phyloP scores from a whole-genome alignment of 2,888 invertebrate genomes.

The Meiosimyza platycephala region DNA sequence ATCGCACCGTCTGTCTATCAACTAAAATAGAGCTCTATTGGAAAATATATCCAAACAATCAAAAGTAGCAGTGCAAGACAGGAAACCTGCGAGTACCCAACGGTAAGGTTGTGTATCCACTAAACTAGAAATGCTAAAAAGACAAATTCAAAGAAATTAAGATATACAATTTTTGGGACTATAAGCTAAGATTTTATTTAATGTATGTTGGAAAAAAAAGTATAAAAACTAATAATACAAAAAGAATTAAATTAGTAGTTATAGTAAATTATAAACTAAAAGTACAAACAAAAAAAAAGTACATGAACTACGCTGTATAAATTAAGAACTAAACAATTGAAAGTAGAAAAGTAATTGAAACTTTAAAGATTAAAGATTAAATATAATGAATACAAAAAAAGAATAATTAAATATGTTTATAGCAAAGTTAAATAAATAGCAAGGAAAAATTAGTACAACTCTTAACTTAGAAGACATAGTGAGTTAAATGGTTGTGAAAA shows the following conservation, averaged over 20 bases:
- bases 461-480: too few species aligned
- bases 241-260: constrained; percentile 7
- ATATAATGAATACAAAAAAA: background rate
- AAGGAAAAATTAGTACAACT: too few species aligned
- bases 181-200: constrained; percentile 15
- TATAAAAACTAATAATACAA: constrained; percentile 11
- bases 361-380: background rate
- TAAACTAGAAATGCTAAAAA: too few species aligned
- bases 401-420: background rate
- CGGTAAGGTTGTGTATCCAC: too few species aligned
- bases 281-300: background rate
- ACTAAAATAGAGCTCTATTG: too few species aligned
- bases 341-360: constrained; percentile 9
- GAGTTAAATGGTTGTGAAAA: too few species aligned
- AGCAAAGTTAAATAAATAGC: too few species aligned
- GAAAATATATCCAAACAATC: too few species aligned
- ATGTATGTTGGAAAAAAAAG: constrained; percentile 9
- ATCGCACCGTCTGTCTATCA: too few species aligned
- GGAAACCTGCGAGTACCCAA: too few species aligned
- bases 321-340: background rate
- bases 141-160: constrained; percentile 10
- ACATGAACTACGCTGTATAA: constrained; percentile 10
- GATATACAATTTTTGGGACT: background rate
- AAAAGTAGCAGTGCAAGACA: too few species aligned
- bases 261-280: constrained; percentile 2